Evolutionary conservation across 1,140 invertebrate genomes (phyloP).

Genomic region (Drosophila tsacasi): DNA sequence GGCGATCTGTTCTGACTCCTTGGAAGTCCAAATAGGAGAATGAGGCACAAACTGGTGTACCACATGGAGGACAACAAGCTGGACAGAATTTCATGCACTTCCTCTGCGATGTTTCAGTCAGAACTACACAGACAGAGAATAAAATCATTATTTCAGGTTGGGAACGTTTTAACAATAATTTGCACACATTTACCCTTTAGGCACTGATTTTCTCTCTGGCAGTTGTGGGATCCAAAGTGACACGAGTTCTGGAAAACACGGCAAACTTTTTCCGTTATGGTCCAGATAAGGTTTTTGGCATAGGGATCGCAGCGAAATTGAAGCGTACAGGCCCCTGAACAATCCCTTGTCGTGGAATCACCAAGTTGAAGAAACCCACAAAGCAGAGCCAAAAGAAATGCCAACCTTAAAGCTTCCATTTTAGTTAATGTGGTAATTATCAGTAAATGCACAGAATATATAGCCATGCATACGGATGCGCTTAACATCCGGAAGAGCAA

Average conservation of each 20-base stretch:
- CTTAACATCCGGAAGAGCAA: background rate
- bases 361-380: background rate
- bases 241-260: constrained; percentile 24
- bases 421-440: background rate
- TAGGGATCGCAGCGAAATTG: constrained; percentile 23
- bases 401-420: constrained; percentile 5
- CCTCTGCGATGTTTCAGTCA: background rate
- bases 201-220: constrained; percentile 18
- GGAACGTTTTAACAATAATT: background rate
- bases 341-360: background rate
- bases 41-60: constrained; percentile 12
- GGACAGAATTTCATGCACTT: constrained; percentile 11
- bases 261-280: constrained; percentile 1
- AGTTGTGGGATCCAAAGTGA: constrained; percentile 8
- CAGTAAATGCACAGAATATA: background rate
- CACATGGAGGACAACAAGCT: background rate
- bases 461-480: background rate
- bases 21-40: constrained; percentile 4
- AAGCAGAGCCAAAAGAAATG: background rate
- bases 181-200: background rate
- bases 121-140: background rate
- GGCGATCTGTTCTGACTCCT: constrained; percentile 6
- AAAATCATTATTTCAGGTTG: background rate
- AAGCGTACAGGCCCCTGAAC: constrained; percentile 1
- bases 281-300: constrained; percentile 2